These are phyloP conservation scores for Stercorarius parasiticus DNA, from an alignment of 2,113 vertebrate genomes.

Conservation along the genomic window DNA sequence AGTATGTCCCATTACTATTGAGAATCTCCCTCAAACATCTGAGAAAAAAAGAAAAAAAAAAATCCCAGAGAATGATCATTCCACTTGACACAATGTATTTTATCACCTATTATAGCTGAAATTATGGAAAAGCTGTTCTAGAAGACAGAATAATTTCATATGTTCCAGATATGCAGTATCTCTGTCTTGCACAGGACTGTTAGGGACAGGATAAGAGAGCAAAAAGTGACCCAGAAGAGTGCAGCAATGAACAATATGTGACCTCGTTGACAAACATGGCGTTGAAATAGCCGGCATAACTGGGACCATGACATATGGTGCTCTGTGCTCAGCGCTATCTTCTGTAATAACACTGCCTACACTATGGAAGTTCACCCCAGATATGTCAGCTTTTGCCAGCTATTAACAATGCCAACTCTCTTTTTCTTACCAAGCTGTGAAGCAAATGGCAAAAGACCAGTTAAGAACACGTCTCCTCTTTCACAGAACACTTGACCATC, in stretches of 20 bases:
- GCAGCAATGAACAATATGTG: background rate
- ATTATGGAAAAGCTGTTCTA: background rate
- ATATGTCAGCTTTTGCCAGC: background rate
- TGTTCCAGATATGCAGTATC: background rate
- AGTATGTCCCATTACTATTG: background rate
- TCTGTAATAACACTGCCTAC: slow-evolving; percentile 11
- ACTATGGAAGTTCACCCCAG: background rate
- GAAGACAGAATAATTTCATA: background rate
- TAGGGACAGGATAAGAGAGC: background rate
- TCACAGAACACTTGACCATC: background rate
- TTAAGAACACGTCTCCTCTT: background rate
- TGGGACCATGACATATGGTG: background rate
- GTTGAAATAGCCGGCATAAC: background rate
- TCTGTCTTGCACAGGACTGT: background rate
- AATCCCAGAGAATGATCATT: background rate
- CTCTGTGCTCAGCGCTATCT: background rate
- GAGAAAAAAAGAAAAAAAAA: background rate
- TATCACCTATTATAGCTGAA: background rate
- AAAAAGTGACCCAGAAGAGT: background rate
- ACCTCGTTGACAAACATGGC: background rate
- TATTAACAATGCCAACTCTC: background rate
- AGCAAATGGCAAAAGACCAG: background rate
- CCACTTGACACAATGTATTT: background rate
- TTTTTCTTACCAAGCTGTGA: background rate
- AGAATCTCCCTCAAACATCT: background rate